Percentiles rank a stretch among this genome's conserved stretches.
Evolutionary conservation across 2,113 vertebrate species (phyloP).

Genomic region (Phocoena sinus): DNA sequence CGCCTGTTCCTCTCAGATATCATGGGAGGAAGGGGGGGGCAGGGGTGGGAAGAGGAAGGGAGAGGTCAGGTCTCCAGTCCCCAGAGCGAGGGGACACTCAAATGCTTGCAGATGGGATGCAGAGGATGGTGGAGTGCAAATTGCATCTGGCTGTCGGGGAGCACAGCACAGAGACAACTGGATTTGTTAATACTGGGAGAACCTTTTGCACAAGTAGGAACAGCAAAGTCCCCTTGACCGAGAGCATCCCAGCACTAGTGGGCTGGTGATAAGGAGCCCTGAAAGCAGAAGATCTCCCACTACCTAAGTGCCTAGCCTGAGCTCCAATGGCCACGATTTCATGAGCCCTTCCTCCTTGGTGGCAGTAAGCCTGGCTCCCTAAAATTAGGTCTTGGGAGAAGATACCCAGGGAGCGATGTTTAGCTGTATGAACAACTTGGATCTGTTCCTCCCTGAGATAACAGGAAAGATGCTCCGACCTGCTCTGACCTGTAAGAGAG

Average conservation of each 20-base stretch:
- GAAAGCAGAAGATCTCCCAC: neutral
- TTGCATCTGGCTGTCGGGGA: slow-evolving; percentile 62
- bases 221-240: neutral
- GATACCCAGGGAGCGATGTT: neutral
- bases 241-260: neutral
- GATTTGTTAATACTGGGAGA: slow-evolving; percentile 52
- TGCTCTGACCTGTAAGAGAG: neutral
- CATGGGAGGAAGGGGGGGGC: slow-evolving; percentile 71
- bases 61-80: slow-evolving; percentile 80
- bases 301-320: neutral
- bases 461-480: fast-evolving
- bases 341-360: fast-evolving
- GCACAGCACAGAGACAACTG: slow-evolving; percentile 14
- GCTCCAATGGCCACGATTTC: fast-evolving
- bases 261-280: neutral
- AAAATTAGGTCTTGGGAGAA: neutral
- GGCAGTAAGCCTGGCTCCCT: no score
- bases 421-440: neutral
- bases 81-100: slow-evolving; percentile 75
- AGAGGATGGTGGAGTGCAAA: slow-evolving; percentile 53
- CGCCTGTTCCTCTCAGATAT: slow-evolving; percentile 73
- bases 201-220: slow-evolving; percentile 66
- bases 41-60: slow-evolving; percentile 73
- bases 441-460: no score
- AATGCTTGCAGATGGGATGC: slow-evolving; percentile 81